phyloP scores from a whole-genome alignment of 1,140 invertebrate genomes.

The Battus philenor region DNA sequence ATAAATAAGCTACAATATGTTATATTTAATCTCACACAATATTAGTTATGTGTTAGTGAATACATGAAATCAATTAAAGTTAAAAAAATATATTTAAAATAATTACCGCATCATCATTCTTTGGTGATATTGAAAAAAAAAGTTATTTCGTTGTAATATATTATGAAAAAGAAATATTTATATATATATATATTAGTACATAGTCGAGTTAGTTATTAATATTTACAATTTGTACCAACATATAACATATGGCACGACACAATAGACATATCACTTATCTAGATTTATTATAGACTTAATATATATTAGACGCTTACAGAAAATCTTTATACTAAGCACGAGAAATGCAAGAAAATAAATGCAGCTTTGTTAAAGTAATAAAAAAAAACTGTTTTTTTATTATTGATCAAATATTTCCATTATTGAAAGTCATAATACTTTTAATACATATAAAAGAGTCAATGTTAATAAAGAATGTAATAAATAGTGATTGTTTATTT shows the following conservation, averaged over 20 bases:
- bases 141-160: constrained; percentile 29
- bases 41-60: constrained; percentile 18
- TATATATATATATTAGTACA: constrained; percentile 10
- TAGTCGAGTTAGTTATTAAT: constrained; percentile 27
- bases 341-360: constrained; percentile 14
- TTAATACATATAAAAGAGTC: too few relatives aligned
- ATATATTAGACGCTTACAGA: too few relatives aligned
- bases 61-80: constrained; percentile 22
- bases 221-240: constrained; percentile 49
- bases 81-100: constrained; percentile 31
- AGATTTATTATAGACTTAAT: too few relatives aligned
- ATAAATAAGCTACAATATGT: constrained; percentile 56
- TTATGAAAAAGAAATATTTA: constrained; percentile 11
- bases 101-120: constrained; percentile 37
- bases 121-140: constrained; percentile 49
- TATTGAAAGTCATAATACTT: too few relatives aligned
- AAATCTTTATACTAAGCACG: background rate
- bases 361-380: constrained; percentile 7
- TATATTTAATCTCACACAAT: constrained; percentile 30
- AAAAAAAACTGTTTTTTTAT: too few relatives aligned
- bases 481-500: too few relatives aligned
- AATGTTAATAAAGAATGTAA: too few relatives aligned
- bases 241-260: constrained; percentile 32
- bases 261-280: too few relatives aligned
- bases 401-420: too few relatives aligned